Evolutionary conservation across 2,888 invertebrate genomes (phyloP), one percentile per base, ranked within the genome.

Genomic region (Nomada flava): DNA sequence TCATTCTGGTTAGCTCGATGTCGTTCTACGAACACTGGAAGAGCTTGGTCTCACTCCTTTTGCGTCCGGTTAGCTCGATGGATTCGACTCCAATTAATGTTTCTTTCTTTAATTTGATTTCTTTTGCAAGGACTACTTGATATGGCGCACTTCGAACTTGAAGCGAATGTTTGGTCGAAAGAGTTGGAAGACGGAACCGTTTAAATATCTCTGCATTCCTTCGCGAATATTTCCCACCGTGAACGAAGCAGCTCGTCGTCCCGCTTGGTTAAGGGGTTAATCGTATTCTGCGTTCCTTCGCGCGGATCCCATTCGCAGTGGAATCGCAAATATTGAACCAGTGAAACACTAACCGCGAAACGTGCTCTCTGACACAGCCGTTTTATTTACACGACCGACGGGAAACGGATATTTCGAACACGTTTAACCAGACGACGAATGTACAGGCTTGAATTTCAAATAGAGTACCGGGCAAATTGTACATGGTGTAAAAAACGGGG

Each of bases 261-360:
- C 20, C 20, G 18, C 42, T 80, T 55, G 80, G 79, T 80, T 80
- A 80, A 78, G 57, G 76, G 79, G 79, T 80, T 67, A 80, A 79
- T 79, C 55, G 62, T 71, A 80, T 80, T 79, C 80, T 23, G 53
- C n/a, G 67, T 36, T 29, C 36, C 23, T 23, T 7, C 62, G 71
- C 52, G 63, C 47, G 65, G 36, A 42, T 70, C 42, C 42, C 29
- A 50, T 42, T 78, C 59, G 79, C 65, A 60, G 71, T 50, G 79
- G 70, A 70, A 60, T 79, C 53, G 80, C 80, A 80, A 79, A 79
- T 79, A 79, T 79, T 67, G 79, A 71, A 42, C 65, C 79, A 79
- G 65, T 65, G 79, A 26, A 71, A 79, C 71, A 60, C 71, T 79
- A 67, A 79, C 71, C 71, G 80, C 23, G 62, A 68, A 79, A 57